A percentile compares a stretch with the other conserved stretches of the same genome.
phyloP scores from a whole-genome alignment of 2,113 vertebrate species.

The Callipepla squamata region DNA sequence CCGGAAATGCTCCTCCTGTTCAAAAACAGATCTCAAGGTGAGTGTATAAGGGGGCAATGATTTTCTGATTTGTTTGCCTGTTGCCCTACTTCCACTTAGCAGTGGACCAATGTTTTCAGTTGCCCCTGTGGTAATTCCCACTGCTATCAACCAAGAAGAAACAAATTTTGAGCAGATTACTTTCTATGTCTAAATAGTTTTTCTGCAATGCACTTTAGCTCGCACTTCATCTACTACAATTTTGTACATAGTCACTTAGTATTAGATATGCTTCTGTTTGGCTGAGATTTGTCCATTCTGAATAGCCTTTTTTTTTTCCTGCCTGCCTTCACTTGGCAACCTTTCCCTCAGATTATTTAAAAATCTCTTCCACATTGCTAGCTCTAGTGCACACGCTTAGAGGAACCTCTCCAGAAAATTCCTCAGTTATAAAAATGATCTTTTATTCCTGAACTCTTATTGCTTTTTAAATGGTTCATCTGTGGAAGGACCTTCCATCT shows the following conservation, averaged over 20 bases:
- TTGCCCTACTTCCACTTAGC: background rate
- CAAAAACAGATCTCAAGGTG: background rate
- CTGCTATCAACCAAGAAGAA: background rate
- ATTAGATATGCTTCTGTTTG: background rate
- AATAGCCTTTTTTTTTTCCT: background rate
- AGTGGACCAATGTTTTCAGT: background rate
- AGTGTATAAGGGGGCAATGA: background rate
- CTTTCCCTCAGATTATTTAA: background rate
- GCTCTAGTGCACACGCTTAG: background rate
- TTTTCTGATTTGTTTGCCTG: background rate
- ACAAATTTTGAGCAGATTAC: background rate
- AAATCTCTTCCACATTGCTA: background rate
- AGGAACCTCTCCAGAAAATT: background rate
- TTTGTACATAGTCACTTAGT: background rate
- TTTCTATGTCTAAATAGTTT: background rate
- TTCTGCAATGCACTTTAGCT: background rate
- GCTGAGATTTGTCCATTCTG: background rate
- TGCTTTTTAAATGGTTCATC: background rate
- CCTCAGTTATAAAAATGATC: background rate
- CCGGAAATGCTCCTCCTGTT: background rate
- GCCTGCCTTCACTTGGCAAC: background rate
- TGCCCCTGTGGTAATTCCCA: background rate
- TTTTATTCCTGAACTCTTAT: background rate
- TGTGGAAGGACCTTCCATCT: background rate
- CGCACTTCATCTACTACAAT: background rate